Conservation (phyloP, 2,888 invertebrate genomes). For the Scrobipalpa costella region DNA sequence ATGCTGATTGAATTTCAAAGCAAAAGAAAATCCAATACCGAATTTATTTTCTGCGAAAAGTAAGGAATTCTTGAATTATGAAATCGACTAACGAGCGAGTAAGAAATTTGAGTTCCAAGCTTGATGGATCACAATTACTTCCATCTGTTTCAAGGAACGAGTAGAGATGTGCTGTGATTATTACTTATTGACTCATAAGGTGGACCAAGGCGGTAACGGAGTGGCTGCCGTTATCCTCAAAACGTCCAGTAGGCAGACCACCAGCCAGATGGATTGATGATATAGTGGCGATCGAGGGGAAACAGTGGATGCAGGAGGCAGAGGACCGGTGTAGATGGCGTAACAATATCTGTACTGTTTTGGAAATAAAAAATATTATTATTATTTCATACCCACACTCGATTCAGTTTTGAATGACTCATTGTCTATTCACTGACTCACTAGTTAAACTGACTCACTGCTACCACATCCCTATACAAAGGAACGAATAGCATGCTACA, state of each 20-base stretch:
- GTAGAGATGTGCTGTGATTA: constrained; percentile 6
- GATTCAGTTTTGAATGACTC: not conserved
- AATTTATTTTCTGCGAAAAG: constrained; percentile 1
- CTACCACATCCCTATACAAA: constrained; percentile 4
- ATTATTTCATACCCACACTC: no score
- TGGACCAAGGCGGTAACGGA: no score
- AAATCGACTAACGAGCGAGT: constrained; percentile 20
- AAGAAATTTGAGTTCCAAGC: constrained; percentile 24
- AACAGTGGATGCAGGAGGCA: no score
- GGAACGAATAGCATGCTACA: constrained; percentile 20
- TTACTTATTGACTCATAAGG: not conserved
- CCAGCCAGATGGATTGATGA: no score
- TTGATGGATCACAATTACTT: constrained; percentile 26
- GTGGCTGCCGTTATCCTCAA: no score
- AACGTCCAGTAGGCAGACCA: no score
- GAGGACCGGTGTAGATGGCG: no score
- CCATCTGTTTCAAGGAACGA: constrained; percentile 21
- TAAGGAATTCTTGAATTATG: constrained; percentile 19
- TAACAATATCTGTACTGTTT: no score
- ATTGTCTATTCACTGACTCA: not conserved
- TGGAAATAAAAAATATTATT: no score
- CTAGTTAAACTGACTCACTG: not conserved
- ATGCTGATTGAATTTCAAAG: not conserved
- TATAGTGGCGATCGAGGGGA: no score
- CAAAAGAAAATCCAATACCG: not conserved